Conservation (phyloP, 2,113 vertebrate species). For the Sminthopsis crassicaudata region DNA sequence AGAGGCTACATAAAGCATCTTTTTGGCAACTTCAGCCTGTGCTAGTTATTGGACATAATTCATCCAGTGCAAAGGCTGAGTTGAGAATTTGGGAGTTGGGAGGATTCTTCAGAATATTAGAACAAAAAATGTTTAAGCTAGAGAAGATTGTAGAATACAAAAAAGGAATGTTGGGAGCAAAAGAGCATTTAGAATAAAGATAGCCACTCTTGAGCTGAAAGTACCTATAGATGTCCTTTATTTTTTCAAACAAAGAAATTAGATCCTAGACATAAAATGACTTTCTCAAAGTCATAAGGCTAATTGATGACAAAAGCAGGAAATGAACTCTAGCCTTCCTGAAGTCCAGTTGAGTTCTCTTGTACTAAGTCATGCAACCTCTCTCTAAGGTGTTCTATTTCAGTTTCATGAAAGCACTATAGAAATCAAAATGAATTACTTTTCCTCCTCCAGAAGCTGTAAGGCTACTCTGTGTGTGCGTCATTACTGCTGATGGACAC, state of each 20-base stretch:
- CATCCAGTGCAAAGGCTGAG: background rate
- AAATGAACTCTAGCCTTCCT: background rate
- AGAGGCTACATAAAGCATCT: background rate
- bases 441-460: background rate
- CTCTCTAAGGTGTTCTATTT: background rate
- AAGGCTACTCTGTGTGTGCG: background rate
- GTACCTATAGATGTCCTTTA: background rate
- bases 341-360: background rate
- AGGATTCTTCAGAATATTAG: background rate
- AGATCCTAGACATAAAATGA: background rate
- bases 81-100: background rate
- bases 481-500: background rate
- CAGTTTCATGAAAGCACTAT: background rate
- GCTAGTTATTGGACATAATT: background rate
- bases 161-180: background rate
- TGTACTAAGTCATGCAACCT: background rate
- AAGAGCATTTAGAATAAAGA: background rate
- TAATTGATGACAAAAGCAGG: background rate
- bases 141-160: background rate
- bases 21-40: background rate
- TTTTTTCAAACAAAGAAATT: background rate
- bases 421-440: background rate
- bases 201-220: background rate
- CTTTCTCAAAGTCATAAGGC: background rate
- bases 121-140: background rate